phyloP scores from a whole-genome alignment of 1,140 invertebrate species.

The Drosophila nikananu region DNA sequence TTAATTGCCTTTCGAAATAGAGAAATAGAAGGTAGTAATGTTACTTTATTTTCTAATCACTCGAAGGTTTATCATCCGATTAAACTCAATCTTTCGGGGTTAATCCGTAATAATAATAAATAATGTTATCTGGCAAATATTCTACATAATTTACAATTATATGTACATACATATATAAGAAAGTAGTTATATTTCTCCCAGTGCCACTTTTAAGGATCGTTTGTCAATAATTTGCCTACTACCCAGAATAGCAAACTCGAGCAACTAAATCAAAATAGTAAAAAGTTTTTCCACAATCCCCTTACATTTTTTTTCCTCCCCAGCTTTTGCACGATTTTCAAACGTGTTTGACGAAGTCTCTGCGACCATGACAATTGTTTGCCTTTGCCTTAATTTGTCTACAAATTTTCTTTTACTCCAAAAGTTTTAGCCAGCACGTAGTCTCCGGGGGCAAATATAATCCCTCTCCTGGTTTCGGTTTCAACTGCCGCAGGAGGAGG shows the following conservation, averaged over 20 bases:
- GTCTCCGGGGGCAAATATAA: constrained; percentile 13
- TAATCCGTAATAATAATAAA: neutral
- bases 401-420: constrained; percentile 68
- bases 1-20: too few species aligned
- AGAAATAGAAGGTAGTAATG: too few species aligned
- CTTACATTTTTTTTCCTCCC: neutral
- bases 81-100: too few species aligned
- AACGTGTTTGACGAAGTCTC: constrained; percentile 68
- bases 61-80: neutral
- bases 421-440: constrained; percentile 54
- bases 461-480: constrained; percentile 51
- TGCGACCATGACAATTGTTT: constrained; percentile 59
- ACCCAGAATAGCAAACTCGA: constrained; percentile 9
- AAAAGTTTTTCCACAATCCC: constrained; percentile 16
- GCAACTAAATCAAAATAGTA: constrained; percentile 44
- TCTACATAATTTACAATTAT: neutral
- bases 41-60: neutral
- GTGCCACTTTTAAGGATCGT: constrained; percentile 27
- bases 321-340: constrained; percentile 67
- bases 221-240: constrained; percentile 79
- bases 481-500: constrained; percentile 38
- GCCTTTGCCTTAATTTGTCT: constrained; percentile 81
- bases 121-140: neutral
- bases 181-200: neutral
- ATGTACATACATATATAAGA: neutral